Conservation (phyloP, 2,797 vertebrate species). For the Acanthurus leucopareius region DNA sequence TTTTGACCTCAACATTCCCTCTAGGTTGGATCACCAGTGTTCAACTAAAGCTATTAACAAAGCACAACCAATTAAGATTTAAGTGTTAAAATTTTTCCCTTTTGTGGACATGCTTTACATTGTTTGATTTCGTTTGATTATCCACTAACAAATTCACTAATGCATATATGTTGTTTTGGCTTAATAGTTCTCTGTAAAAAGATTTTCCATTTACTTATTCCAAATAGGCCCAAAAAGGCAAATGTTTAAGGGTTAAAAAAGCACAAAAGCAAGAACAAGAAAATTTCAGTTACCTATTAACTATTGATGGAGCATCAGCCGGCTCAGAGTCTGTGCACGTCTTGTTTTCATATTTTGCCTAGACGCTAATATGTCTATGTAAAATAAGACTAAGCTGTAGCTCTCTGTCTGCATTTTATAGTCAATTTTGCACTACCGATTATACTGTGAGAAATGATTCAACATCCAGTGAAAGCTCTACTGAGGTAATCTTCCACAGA, state of each 20-base stretch:
- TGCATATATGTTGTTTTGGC: too few species aligned
- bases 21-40: too few species aligned
- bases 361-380: constrained; percentile 3
- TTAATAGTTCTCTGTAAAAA: too few species aligned
- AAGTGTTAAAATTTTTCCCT: too few species aligned
- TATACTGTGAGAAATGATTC: background rate
- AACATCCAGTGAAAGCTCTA: background rate
- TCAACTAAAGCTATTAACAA: too few species aligned
- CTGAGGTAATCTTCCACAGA: background rate
- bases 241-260: too few species aligned
- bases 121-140: too few species aligned
- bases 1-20: background rate
- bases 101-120: too few species aligned
- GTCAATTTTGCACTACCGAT: background rate
- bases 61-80: too few species aligned
- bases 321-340: background rate
- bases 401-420: background rate
- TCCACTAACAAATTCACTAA: too few species aligned
- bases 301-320: background rate
- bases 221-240: too few species aligned
- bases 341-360: constrained; percentile 11
- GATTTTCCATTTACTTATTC: too few species aligned
- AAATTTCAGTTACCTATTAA: constrained; percentile 1
- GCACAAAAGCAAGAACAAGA: background rate
- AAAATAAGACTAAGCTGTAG: constrained; percentile 3